These are phyloP conservation scores for Gari tellinella DNA, from an alignment of 2,888 invertebrate species.

Conservation along the genomic window DNA sequence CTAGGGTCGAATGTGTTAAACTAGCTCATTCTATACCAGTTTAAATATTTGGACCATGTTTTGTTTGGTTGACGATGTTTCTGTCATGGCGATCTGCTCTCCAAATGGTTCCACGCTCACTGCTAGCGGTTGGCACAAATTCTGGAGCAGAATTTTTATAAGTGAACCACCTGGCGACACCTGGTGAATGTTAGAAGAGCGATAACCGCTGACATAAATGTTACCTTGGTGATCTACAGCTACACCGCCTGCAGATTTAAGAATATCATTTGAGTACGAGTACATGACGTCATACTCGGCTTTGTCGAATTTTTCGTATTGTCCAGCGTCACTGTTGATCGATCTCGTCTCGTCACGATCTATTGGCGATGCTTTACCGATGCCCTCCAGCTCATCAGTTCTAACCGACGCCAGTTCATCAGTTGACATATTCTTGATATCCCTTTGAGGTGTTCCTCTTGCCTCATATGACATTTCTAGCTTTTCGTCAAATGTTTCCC, in stretches of 20 bases:
- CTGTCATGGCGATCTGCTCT: conserved; percentile 52
- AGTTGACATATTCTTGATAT: conserved; percentile 42
- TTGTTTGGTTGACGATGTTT: conserved; percentile 51
- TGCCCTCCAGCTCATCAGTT: conserved; percentile 50
- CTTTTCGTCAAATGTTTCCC: conserved; percentile 27
- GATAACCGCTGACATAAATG: conserved; percentile 57
- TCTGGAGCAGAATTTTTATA: conserved; percentile 53
- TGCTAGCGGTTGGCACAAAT: conserved; percentile 54
- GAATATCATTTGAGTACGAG: conserved; percentile 56
- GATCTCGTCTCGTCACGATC: conserved; percentile 53
- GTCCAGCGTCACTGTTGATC: conserved; percentile 25
- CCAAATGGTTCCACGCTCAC: conserved; percentile 52
- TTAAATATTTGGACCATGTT: conserved; percentile 55
- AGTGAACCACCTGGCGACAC: conserved; percentile 53
- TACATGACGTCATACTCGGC: conserved; percentile 54
- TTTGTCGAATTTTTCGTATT: conserved; percentile 26
- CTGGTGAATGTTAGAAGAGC: conserved; percentile 56
- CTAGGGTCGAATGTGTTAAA: no score
- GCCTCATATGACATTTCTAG: conserved; percentile 40
- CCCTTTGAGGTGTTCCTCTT: conserved; percentile 33
- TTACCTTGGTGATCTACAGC: conserved; percentile 60
- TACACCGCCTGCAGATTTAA: conserved; percentile 59
- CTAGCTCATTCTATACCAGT: conserved; percentile 23
- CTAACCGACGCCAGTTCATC: conserved; percentile 42
- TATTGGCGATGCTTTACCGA: conserved; percentile 28